Conservation (phyloP, 1,140 invertebrate genomes). For the Holcopasites calliopsidis region DNA sequence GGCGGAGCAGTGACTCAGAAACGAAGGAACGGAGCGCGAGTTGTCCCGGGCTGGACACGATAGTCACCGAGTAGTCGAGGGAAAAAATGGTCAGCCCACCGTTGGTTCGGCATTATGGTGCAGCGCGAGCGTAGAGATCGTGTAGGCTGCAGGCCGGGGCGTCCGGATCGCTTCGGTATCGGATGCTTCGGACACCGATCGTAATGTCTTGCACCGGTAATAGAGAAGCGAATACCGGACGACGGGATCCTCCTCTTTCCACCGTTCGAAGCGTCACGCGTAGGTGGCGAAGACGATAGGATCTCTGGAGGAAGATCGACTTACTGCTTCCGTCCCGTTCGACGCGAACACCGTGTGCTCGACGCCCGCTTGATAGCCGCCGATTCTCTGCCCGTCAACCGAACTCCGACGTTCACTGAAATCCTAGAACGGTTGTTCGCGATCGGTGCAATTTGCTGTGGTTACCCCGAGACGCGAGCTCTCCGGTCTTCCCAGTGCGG, state of each 20-base stretch:
- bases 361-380: neutral
- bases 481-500: too few relatives aligned
- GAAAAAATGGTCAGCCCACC: conserved; percentile 56
- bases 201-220: conserved; percentile 49
- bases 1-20: conserved; percentile 55
- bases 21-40: conserved; percentile 35
- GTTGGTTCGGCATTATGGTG: conserved; percentile 45
- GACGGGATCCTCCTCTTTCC: conserved; percentile 42
- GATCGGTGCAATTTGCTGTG: neutral
- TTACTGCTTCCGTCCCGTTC: conserved; percentile 58
- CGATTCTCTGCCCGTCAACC: neutral
- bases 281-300: conserved; percentile 59
- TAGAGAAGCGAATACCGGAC: conserved; percentile 37
- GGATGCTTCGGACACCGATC: conserved; percentile 51
- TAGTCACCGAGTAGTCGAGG: conserved; percentile 54
- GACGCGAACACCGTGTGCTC: conserved; percentile 33
- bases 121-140: conserved; percentile 33
- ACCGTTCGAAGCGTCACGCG: conserved; percentile 47
- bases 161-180: conserved; percentile 48
- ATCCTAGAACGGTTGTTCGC: conserved; percentile 20
- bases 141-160: conserved; percentile 49
- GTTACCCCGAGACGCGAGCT: too few relatives aligned
- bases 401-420: neutral
- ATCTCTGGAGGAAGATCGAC: conserved; percentile 53
- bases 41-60: conserved; percentile 38